Base-by-base conservation (phyloP, 2,797 vertebrate genomes). In the Coracias cyanogaster region DNA sequence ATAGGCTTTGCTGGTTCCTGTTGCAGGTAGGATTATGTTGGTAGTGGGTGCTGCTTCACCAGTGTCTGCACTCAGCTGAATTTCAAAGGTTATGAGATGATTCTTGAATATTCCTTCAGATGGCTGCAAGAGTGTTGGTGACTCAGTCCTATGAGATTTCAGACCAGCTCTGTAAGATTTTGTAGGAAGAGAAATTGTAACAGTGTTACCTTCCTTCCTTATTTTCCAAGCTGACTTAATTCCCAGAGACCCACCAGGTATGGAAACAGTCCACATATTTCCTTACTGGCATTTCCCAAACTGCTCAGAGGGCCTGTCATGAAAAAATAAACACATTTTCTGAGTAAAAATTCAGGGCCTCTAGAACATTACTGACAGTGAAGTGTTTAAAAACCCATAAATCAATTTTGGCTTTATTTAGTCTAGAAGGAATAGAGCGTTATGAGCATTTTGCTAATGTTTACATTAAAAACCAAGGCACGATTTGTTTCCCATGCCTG, bases 341-440 rank as follows among this genome's bases (percentile, higher is more conserved):
- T 62, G 25, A 60, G 55, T 67, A 64, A 65, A 89, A 86, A 76
- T 20, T 33, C 39, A 58, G 24, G 31, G 35, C n/a, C 54, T 72
- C 65, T 83, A 58, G 37, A 58, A 81, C 14, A 26, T 57, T 82
- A 70, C 43, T 66, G 51, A 78, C 15, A 81, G n/a, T 45, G 6
- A 60, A 86, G 33, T 82, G 51, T 73, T 90, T 90, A 79, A 81
- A 91, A 74, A 0, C 15, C 15, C 43, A 39, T 29, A 49, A 61
- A 84, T 86, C 69, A 58, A 17, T 76, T 89, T 82, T 82, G 35
- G 14, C 31, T 92, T 89, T 94, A 91, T 91, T 94, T 94, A 83
- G 51, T 86, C 62, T 84, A 74, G 71, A 84, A 84, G 31, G 35
- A 90, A 49, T 80, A 85, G 28, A 79, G 48, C 0, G 2, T 43